These are phyloP conservation scores for Craterocephalus amniculus DNA, from an alignment of 2,797 vertebrate species.

Conservation along the genomic window DNA sequence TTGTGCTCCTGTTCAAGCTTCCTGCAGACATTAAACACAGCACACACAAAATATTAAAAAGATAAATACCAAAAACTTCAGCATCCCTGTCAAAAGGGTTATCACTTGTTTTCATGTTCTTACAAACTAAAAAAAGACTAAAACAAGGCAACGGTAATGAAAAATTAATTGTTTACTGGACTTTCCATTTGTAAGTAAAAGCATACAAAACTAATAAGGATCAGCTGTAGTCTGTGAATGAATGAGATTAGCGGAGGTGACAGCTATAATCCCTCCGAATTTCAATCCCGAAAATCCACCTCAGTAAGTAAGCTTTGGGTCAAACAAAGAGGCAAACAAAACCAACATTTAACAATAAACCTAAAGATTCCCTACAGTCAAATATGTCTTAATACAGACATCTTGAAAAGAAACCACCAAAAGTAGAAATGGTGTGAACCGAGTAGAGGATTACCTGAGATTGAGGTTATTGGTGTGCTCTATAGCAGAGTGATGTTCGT, in stretches of 20 bases:
- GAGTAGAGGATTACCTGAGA: constrained; percentile 58
- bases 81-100: background rate
- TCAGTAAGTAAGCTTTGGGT: background rate
- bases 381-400: background rate
- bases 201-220: background rate
- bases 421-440: background rate
- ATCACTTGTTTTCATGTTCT: background rate
- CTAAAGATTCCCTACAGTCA: background rate
- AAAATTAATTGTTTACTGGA: background rate
- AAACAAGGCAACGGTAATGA: background rate
- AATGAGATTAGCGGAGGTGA: background rate
- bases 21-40: constrained; percentile 70
- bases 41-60: background rate
- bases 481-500: constrained; percentile 92
- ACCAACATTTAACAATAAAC: background rate
- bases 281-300: constrained; percentile 2
- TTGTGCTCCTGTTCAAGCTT: constrained; percentile 94
- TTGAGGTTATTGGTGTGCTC: constrained; percentile 87
- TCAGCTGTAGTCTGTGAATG: background rate
- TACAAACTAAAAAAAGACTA: background rate
- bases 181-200: background rate
- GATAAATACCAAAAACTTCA: background rate
- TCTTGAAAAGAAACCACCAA: background rate
- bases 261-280: constrained; percentile 1
- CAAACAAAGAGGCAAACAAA: background rate